Percentiles rank a stretch among this genome's conserved stretches.
Conservation (phyloP, 53 echinoderm and acorn worm species). For the Mesocentrotus franciscanus region DNA sequence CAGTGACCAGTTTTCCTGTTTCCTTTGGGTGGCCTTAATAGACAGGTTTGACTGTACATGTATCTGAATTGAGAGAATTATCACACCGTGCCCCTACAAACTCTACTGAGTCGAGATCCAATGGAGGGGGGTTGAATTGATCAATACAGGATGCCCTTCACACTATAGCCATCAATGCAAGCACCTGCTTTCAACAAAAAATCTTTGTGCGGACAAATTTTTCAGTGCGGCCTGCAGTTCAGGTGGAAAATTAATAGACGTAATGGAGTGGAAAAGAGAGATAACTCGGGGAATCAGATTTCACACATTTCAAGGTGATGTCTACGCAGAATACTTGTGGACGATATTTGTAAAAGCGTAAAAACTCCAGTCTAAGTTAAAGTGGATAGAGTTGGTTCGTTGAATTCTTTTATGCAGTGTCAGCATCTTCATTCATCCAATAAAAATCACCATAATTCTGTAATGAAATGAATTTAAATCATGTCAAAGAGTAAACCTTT, state of each 20-base stretch:
- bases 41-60: too few relatives aligned
- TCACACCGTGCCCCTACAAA: not conserved
- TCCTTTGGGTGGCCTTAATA: too few relatives aligned
- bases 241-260: not conserved
- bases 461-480: not conserved
- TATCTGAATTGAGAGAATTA: not conserved
- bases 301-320: not conserved
- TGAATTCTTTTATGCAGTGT: not conserved
- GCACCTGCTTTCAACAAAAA: not conserved
- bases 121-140: not conserved
- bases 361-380: not conserved
- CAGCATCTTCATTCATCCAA: not conserved
- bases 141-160: constrained; percentile 10
- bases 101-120: not conserved
- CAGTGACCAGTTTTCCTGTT: too few relatives aligned
- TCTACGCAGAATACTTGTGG: not conserved
- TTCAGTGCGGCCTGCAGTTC: not conserved
- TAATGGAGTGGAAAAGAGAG: constrained; percentile 34
- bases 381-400: not conserved
- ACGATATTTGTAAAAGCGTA: not conserved
- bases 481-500: not conserved
- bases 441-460: not conserved
- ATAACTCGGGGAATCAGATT: not conserved
- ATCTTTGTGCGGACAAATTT: not conserved
- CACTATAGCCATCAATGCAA: not conserved